These are phyloP conservation scores for Melangyna quadrimaculata DNA, from an alignment of 2,888 invertebrate genomes.

Conservation along the genomic window DNA sequence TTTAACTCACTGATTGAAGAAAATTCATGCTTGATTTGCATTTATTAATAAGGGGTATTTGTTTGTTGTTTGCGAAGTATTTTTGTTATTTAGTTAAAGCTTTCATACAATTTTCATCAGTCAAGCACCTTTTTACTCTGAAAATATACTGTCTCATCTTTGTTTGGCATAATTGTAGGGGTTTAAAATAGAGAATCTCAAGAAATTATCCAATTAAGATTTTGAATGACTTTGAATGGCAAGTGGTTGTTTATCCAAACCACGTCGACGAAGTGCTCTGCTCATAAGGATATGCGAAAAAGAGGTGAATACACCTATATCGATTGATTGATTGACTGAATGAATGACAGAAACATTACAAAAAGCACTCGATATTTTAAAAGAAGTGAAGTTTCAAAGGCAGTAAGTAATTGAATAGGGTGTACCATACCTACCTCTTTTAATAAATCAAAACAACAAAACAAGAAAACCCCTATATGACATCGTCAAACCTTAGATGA, in stretches of 20 bases:
- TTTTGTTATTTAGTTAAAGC: too few relatives aligned
- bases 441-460: neutral
- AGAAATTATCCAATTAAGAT: constrained; percentile 58
- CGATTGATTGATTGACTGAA: constrained; percentile 38
- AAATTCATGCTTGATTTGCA: too few relatives aligned
- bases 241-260: neutral
- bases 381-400: constrained; percentile 1
- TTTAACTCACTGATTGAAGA: too few relatives aligned
- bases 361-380: neutral
- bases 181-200: neutral
- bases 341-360: neutral
- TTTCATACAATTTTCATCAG: too few relatives aligned
- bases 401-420: neutral
- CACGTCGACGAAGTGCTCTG: neutral
- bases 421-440: neutral
- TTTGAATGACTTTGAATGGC: constrained; percentile 26
- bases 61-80: too few relatives aligned
- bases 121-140: neutral
- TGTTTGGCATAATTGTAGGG: neutral
- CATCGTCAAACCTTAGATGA: too few relatives aligned
- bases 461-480: neutral
- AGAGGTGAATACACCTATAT: neutral
- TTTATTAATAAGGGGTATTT: too few relatives aligned
- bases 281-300: neutral
- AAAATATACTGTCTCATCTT: neutral